Evolutionary conservation across 2,888 invertebrate species (phyloP).

Genomic region (Lithodes maja): DNA sequence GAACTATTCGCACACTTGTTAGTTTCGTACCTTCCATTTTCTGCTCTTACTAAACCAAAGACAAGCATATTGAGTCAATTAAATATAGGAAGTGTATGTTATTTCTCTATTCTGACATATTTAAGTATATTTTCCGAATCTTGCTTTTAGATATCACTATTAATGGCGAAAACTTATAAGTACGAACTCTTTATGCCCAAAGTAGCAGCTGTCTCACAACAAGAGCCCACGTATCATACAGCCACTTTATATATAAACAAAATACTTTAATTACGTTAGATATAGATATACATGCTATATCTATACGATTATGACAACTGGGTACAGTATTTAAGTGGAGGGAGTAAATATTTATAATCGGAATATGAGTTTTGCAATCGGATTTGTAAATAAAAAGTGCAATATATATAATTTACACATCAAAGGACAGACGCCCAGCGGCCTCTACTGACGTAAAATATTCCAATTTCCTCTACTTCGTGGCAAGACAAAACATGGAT

Average conservation of each 20-base stretch:
- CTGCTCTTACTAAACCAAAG: no score
- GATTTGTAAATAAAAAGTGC: neutral
- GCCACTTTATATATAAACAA: neutral
- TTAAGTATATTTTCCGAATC: no score
- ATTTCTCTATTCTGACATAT: no score
- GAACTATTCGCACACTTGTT: neutral
- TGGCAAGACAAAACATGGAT: no score
- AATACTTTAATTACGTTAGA: neutral
- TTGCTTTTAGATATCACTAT: no score
- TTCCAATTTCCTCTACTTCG: no score
- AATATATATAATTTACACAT: slow-evolving; percentile 8
- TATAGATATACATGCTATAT: neutral
- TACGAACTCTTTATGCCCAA: neutral
- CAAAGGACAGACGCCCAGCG: slow-evolving; percentile 35
- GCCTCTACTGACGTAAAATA: no score
- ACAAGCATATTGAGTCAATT: no score
- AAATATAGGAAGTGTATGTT: no score
- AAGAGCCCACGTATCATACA: neutral
- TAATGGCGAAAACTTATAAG: no score
- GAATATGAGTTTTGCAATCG: neutral
- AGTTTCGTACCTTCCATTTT: neutral
- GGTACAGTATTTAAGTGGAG: neutral
- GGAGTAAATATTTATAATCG: neutral
- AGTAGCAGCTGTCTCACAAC: slow-evolving; percentile 12
- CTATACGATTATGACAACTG: neutral